Base-by-base conservation (phyloP, 2,888 invertebrate genomes). In the Branchellion lobata region DNA sequence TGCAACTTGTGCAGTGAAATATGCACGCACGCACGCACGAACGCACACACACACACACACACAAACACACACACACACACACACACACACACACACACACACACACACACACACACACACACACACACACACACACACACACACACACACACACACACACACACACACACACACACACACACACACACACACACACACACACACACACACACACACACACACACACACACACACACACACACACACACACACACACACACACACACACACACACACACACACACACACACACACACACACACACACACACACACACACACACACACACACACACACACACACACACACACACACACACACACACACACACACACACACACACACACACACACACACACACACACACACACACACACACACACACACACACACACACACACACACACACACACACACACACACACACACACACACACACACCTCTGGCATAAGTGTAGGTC, bases 401-500 rank as follows among this genome's bases (percentile, higher is more conserved):
- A 34, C 40, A 34, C 71, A 71, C 40, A 71, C 71, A 71, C 40
- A 34, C 71, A 71, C 27, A 71, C 71, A 34, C 24, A 71, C 69
- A 31, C 31, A 34, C 71, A 71, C 36, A 33, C 71, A 69, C 36
- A 29, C 29, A 71, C 11, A 33, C 2, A 34, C 33, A 31, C 73
- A 73, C 27, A 5, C 74, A 40, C 40, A 40, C 40, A 40, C 40
- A 40, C 40, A 40, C 40, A 40, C 40, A 40, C 40, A 40, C 40
- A 40, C 40, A 40, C 40, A 40, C 40, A 40, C 40, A 40, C 40
- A 40, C 40, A 40, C 40, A 40, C 40, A 40, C 40, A 53, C 14
- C 86, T 87, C 92, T 92, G 0, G 94, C 92, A 88, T 91, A 94
- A 0, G 94, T 94, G 88, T 92, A 94, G 0, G 94, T 93, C 84